phyloP scores from a whole-genome alignment of 2,113 vertebrate species.

The Scortum barcoo region DNA sequence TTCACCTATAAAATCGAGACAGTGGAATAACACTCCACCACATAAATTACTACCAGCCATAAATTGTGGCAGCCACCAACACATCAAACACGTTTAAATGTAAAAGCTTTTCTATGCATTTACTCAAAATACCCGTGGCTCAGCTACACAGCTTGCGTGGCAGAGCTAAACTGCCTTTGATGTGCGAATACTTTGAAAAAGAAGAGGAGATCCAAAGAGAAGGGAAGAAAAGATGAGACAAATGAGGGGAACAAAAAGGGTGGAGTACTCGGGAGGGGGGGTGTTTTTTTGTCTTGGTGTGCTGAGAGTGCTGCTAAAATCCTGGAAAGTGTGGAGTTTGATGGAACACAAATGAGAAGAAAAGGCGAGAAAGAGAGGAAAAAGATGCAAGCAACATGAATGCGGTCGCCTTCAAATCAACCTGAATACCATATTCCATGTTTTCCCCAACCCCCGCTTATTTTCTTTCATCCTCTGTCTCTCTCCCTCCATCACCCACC shows the following conservation, averaged over 20 bases:
- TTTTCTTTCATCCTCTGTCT: conserved; percentile 56
- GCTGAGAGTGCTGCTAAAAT: conserved; percentile 25
- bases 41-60: conserved; percentile 49
- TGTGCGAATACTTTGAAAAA: conserved; percentile 51
- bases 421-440: conserved; percentile 30
- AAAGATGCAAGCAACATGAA: conserved; percentile 20
- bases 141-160: conserved; percentile 22
- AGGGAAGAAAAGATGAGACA: conserved; percentile 27
- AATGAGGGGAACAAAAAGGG: conserved; percentile 40
- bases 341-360: conserved; percentile 40
- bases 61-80: conserved; percentile 39
- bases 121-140: conserved; percentile 36
- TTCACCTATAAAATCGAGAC: conserved; percentile 33
- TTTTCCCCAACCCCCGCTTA: conserved; percentile 38
- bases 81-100: conserved; percentile 25
- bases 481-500: conserved; percentile 45
- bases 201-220: conserved; percentile 32
- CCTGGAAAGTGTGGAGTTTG: conserved; percentile 35
- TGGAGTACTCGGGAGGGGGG: neutral
- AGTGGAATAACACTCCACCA: conserved; percentile 37
- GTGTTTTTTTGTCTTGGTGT: conserved; percentile 42
- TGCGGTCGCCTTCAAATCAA: conserved; percentile 47
- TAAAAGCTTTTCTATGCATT: conserved; percentile 35
- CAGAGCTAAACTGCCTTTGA: conserved; percentile 35
- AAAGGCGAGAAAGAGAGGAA: conserved; percentile 32